phyloP scores from a whole-genome alignment of 2,797 vertebrate species.

The Delichon dasypus region DNA sequence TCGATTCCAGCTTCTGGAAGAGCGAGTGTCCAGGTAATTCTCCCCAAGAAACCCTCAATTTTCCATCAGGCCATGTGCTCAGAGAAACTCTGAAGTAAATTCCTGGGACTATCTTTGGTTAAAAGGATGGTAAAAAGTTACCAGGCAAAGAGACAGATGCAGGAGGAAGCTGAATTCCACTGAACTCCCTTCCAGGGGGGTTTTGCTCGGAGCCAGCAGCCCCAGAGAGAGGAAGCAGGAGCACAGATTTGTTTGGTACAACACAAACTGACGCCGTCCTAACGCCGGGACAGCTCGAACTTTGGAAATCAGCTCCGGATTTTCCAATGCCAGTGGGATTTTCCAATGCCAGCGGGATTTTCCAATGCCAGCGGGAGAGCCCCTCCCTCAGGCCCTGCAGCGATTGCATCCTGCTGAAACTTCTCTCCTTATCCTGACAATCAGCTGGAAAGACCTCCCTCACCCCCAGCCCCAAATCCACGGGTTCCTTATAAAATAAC shows the following conservation, averaged over 20 bases:
- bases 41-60: not conserved
- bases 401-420: conserved; percentile 35
- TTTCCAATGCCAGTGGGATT: not conserved
- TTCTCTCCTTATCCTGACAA: conserved; percentile 35
- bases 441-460: conserved; percentile 13
- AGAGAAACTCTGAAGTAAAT: not conserved
- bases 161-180: not conserved
- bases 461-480: conserved; percentile 2
- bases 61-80: not conserved
- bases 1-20: not conserved
- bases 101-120: conserved; percentile 62
- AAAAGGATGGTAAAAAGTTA: not conserved
- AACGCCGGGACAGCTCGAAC: not conserved
- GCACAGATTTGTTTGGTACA: not conserved
- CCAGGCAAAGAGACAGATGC: not conserved
- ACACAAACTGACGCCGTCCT: not conserved
- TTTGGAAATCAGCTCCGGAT: not conserved
- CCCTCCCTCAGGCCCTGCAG: not conserved
- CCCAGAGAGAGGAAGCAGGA: not conserved
- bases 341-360: not conserved
- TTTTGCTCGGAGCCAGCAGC: not conserved
- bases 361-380: not conserved
- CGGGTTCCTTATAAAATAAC: conserved; percentile 57
- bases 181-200: not conserved
- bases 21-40: not conserved